Evolutionary conservation across 2,888 invertebrate genomes (phyloP).

Genomic region (Pantelozetes paolii): DNA sequence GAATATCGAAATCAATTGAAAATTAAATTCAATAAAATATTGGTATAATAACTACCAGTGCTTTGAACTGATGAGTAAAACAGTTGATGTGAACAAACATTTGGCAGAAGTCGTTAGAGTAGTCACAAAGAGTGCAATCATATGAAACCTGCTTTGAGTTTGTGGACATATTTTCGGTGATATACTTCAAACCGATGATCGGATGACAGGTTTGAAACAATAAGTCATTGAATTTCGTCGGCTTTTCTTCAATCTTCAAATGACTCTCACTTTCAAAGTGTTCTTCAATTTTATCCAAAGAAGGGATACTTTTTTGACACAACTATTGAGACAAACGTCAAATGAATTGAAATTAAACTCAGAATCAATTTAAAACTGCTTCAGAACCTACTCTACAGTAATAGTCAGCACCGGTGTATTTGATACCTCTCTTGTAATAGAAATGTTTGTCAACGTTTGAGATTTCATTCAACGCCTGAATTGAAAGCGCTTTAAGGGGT

Average conservation of each 20-base stretch:
- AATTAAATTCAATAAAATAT: not conserved
- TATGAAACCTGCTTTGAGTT: conserved; percentile 4
- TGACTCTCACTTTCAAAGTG: conserved; percentile 22
- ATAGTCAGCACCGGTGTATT: not conserved
- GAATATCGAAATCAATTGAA: not conserved
- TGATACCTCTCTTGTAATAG: conserved; percentile 20
- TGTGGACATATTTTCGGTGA: not conserved
- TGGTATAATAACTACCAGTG: conserved; percentile 8
- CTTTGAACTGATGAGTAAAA: conserved; percentile 16
- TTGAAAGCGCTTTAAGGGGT: not conserved
- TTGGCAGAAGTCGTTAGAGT: not conserved
- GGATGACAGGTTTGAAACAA: conserved; percentile 3
- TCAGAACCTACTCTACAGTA: conserved; percentile 18
- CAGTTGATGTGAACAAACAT: conserved; percentile 2
- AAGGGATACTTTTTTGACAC: not conserved
- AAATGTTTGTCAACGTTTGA: not conserved
- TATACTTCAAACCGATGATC: conserved; percentile 15
- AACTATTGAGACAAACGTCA: not conserved
- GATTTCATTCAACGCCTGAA: not conserved
- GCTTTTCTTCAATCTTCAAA: not conserved
- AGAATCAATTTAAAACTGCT: too few relatives aligned
- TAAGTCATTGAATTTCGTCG: conserved; percentile 20
- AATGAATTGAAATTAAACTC: not conserved
- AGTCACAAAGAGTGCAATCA: conserved; percentile 25
- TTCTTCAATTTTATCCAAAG: not conserved